Base-by-base conservation (phyloP, 2,888 invertebrate genomes). In the Drosophila birchii region DNA sequence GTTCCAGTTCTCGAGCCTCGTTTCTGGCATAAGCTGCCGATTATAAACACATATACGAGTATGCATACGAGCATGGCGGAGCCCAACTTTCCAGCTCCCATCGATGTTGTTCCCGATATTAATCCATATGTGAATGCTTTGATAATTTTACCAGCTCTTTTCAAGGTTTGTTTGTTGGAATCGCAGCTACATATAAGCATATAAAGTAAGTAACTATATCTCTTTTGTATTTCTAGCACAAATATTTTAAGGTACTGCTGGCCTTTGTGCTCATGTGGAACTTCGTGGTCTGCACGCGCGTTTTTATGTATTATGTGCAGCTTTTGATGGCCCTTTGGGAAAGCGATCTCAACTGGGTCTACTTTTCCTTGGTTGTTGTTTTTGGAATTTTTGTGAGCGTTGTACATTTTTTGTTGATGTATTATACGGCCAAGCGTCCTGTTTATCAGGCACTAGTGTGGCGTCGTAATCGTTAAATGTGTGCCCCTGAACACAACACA, bases 1-100 rank as follows among this genome's bases (percentile, higher is more conserved):
- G 39, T 8, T 1, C 0, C 39, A 0, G 3, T n/a, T 0, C 1
- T 6, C 8, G 38, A 39, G 1, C 0, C 0, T 3, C 1, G 39
- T 9, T 9, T 39, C 9, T 39, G 39, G 39, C 3, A 9, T 8
- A 39, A 18, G 2, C 4, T 39, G 0, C 39, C 39, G 2, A 4
- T 39, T 9, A 8, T 39, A 1, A n/a, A 4, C 0, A 0, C 4
- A 5, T 39, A 4, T 4, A 8, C 9, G 4, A 6, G 9, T 0
- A 3, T 3, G n/a, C 39, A 3, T 4, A 8, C 9, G 4, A 6
- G 9, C 0, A 3, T 3, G n/a, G n/a, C 9, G 0, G 18, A 18
- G 9, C 18, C 41, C 0, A 0, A 11, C 4, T n/a, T 41, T 2
- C 41, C 41, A 2, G 2, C 1, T 5, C 11, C 41, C 9, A 5